Base-by-base conservation (phyloP, 1,140 invertebrate genomes). In the Grapholita molesta region DNA sequence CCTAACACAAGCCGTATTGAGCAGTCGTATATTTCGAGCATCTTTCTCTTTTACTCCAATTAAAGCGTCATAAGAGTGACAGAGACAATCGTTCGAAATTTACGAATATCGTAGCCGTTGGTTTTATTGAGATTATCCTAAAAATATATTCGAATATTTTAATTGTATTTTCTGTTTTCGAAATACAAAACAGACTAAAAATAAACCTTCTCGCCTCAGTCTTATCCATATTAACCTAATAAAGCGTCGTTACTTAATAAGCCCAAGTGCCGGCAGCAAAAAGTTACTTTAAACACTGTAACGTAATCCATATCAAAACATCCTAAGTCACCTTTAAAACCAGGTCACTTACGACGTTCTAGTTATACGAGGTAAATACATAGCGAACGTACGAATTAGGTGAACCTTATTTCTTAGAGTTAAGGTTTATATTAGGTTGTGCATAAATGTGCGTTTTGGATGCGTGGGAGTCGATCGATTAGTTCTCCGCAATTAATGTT, bases 381-480 rank as follows among this genome's bases (percentile, higher is more conserved):
- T 0, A 0, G 42, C 71, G 72, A 70, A 24, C 42, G 8, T 8
- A 12, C 70, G 18, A 67, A 69, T 74, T 2, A 33, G 28, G n/a
- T 73, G 52, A 35, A 7, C 7, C 9, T 32, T 67, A 55, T 70
- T 12, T 7, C 11, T 18, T 23, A 64, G 21, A 24, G 18, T 21
- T 48, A 21, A 21, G 5, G 42, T 30, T 68, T 68, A 68, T 70
- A 64, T 55, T 61, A 48, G 61, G 66, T 64, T 68, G 77, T 77
- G n/a, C n/a, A n/a, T n/a, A n/a, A n/a, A n/a, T n/a, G n/a, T n/a
- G n/a, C n/a, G 48, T 57, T n/a, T 69, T 70, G 72, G 77, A 32
- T 79, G 42, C 84, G 86, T 86, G 83, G 84, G 86, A 86, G 82
- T 80, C 78, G 71, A 86, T 86, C 86, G 86, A 86, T 88, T 83